Evolutionary conservation across 2,888 invertebrate species (phyloP).

Genomic region (Orchesella flavescens): DNA sequence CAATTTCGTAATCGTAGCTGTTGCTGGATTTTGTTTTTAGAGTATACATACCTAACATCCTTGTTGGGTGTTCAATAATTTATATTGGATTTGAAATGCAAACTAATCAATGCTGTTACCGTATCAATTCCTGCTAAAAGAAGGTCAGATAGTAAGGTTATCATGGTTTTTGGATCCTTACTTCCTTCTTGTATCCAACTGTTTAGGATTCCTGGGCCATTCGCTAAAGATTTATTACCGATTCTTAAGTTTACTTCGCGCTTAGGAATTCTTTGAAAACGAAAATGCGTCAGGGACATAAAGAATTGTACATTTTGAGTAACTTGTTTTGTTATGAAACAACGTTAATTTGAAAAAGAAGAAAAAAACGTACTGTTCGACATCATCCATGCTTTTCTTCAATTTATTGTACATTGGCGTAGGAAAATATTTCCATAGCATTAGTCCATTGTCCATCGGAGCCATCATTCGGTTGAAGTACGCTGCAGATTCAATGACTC

Average conservation of each 20-base stretch:
- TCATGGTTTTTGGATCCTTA: conserved; percentile 85
- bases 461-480: conserved; percentile 83
- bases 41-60: no score
- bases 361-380: conserved; percentile 78
- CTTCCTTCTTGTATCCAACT: conserved; percentile 82
- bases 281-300: background rate
- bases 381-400: conserved; percentile 80
- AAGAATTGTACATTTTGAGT: no score
- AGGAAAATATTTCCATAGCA: conserved; percentile 82
- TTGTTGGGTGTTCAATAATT: no score
- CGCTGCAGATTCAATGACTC: conserved; percentile 83
- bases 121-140: conserved; percentile 91
- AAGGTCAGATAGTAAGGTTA: conserved; percentile 88
- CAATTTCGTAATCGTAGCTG: background rate
- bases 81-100: no score
- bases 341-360: background rate
- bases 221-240: background rate
- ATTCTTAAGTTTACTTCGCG: conserved; percentile 34
- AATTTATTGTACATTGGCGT: conserved; percentile 84
- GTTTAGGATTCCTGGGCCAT: conserved; percentile 77
- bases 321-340: background rate
- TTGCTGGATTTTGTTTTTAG: no score
- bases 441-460: conserved; percentile 81
- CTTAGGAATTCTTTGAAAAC: conserved; percentile 23
- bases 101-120: conserved; percentile 74